Conservation (phyloP, 2,888 invertebrate genomes). For the Cheilosia scutellata region DNA sequence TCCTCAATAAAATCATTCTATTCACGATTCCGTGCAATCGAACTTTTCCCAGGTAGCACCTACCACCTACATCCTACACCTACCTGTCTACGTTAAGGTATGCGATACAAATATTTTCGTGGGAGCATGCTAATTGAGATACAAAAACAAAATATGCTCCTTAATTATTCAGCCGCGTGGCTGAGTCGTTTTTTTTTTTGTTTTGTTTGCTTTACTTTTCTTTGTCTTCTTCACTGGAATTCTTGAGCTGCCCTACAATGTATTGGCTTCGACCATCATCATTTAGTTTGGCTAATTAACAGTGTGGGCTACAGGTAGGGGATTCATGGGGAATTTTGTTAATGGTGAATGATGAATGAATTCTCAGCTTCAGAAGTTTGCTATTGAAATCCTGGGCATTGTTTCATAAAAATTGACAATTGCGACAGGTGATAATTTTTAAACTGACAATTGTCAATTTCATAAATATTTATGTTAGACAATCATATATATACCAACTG, state of each 20-base stretch:
- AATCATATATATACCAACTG: no score
- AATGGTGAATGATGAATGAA: no score
- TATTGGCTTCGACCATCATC: no score
- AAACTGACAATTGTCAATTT: no score
- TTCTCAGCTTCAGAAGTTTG: no score
- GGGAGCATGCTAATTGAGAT: conserved; percentile 45
- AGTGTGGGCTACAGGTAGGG: background rate
- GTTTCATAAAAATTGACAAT: no score
- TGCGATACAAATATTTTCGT: background rate
- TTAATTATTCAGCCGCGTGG: conserved; percentile 50
- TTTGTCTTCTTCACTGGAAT: conserved; percentile 5
- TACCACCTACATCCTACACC: background rate
- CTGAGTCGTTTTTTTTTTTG: conserved; percentile 10
- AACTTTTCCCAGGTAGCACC: conserved; percentile 12
- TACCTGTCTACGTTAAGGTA: background rate
- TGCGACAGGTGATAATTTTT: no score
- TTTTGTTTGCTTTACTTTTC: background rate
- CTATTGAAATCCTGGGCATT: no score
- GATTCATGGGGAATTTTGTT: no score
- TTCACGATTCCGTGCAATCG: background rate
- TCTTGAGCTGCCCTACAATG: no score
- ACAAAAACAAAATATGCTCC: conserved; percentile 45
- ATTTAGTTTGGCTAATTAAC: background rate
- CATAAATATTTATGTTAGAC: no score
- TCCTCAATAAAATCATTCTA: background rate